These are phyloP conservation scores for Oryzias javanicus DNA, from an alignment of 2,113 vertebrate genomes.

Conservation along the genomic window DNA sequence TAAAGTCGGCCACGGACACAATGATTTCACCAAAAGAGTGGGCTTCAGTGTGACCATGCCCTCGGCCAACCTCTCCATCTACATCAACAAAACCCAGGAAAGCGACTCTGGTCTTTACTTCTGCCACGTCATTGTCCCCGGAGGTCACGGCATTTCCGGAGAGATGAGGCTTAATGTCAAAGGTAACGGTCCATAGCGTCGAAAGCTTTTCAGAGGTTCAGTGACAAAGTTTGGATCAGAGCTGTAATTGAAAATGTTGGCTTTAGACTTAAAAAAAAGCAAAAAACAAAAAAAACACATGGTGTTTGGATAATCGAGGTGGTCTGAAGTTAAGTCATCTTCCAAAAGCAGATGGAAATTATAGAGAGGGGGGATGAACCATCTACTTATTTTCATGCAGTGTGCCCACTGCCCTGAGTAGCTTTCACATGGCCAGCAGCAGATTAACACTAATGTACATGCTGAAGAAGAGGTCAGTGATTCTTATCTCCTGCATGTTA, in stretches of 20 bases:
- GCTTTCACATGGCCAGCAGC: conserved; percentile 15
- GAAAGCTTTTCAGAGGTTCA: conserved; percentile 40
- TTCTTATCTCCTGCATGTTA: conserved; percentile 14
- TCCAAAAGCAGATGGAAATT: conserved; percentile 46
- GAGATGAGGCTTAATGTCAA: conserved; percentile 82
- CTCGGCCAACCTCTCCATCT: conserved; percentile 83
- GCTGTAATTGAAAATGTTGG: conserved; percentile 10
- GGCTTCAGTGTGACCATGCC: conserved; percentile 78
- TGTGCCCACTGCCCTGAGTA: conserved; percentile 14
- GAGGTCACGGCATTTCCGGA: conserved; percentile 46
- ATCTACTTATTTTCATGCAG: conserved; percentile 17
- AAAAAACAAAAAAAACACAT: conserved; percentile 33
- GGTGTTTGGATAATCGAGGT: conserved; percentile 26
- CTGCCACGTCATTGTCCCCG: conserved; percentile 81
- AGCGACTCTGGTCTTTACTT: conserved; percentile 83
- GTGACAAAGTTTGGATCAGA: conserved; percentile 22
- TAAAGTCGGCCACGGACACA: conserved; percentile 64
- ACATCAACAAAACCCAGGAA: conserved; percentile 84
- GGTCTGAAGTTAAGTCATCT: conserved; percentile 37
- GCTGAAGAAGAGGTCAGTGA: conserved; percentile 18
- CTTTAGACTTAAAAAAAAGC: conserved; percentile 21
- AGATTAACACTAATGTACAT: conserved; percentile 39
- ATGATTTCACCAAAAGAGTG: conserved; percentile 70
- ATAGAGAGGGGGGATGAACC: not conserved
- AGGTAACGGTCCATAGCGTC: conserved; percentile 67